These are phyloP conservation scores for Entomyzon cyanotis DNA, from an alignment of 2,113 vertebrate species.

Conservation along the genomic window DNA sequence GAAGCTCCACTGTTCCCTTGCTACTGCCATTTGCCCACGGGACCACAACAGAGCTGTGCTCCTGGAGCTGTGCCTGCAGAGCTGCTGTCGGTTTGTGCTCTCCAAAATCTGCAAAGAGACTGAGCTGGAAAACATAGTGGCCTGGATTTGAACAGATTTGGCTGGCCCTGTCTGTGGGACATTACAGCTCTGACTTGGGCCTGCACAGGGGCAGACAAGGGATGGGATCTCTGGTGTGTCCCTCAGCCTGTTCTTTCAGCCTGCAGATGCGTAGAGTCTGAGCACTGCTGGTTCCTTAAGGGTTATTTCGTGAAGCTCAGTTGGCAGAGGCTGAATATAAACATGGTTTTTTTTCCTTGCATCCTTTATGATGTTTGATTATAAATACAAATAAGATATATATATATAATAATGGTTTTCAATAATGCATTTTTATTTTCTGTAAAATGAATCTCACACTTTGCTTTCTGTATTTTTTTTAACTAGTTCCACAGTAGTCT, in stretches of 20 bases:
- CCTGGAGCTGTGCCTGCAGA: accelerated
- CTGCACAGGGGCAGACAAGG: neutral
- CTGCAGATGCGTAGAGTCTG: accelerated
- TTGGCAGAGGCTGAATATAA: neutral
- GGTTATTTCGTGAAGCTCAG: neutral
- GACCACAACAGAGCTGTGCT: neutral
- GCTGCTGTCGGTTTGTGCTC: neutral
- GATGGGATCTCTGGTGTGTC: accelerated
- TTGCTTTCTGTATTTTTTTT: neutral
- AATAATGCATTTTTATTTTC: neutral
- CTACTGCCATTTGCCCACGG: neutral
- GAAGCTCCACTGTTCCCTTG: neutral
- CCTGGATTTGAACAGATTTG: neutral
- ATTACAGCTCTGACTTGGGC: accelerated
- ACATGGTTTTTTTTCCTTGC: neutral
- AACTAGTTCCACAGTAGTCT: neutral
- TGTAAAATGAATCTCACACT: neutral
- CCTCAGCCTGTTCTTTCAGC: neutral
- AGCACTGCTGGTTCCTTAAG: neutral
- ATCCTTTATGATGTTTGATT: neutral
- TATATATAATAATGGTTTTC: neutral
- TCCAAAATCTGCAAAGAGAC: neutral
- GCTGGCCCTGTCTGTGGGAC: neutral
- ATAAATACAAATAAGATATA: neutral
- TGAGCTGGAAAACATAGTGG: neutral